Evolutionary conservation across 2,113 vertebrate genomes (phyloP).

Genomic region (Tiliqua scincoides): DNA sequence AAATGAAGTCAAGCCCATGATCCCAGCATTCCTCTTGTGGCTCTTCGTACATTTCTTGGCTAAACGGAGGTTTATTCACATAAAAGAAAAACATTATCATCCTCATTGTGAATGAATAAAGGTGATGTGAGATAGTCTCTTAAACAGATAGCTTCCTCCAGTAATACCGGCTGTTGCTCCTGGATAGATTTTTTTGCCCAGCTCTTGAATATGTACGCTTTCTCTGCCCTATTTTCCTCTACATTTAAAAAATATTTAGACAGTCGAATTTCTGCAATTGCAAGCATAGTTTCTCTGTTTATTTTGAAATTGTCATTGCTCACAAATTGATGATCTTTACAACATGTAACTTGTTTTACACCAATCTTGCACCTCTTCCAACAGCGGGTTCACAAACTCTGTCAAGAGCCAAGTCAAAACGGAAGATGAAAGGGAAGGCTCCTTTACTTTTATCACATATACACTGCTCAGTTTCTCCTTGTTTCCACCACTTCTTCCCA

Average conservation of each 20-base stretch:
- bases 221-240: background rate
- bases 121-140: slow-evolving; percentile 47
- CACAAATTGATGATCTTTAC: background rate
- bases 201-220: background rate
- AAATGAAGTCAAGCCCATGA: slow-evolving; percentile 61
- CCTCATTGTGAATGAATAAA: slow-evolving; percentile 50
- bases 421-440: background rate
- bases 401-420: background rate
- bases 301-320: background rate
- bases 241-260: background rate
- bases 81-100: slow-evolving; percentile 62
- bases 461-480: background rate
- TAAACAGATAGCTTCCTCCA: slow-evolving; percentile 21
- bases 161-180: too few relatives aligned
- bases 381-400: background rate
- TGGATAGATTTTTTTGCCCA: background rate
- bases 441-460: background rate
- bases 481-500: background rate
- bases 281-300: background rate
- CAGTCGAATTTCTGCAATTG: background rate
- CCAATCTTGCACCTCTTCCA: background rate
- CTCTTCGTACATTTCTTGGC: slow-evolving; percentile 56
- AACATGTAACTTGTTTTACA: background rate
- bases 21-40: slow-evolving; percentile 27
- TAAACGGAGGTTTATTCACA: slow-evolving; percentile 48